Evolutionary conservation across 2,888 invertebrate species (phyloP).

Genomic region (Leptogaster cylindrica): DNA sequence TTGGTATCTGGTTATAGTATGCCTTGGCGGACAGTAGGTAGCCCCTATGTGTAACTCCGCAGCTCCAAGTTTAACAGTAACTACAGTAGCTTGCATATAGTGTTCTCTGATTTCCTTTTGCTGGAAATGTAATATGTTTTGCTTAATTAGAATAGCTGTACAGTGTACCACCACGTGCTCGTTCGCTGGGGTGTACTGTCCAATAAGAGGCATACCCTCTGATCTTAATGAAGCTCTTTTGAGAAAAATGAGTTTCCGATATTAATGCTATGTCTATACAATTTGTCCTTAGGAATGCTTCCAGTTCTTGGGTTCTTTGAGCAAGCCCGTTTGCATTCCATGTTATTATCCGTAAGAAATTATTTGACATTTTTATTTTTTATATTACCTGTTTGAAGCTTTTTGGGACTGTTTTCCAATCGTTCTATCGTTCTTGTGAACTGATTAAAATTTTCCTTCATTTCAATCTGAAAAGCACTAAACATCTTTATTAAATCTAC

Average conservation of each 20-base stretch:
- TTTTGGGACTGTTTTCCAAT: no score
- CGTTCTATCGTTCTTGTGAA: no score
- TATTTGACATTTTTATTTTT: no score
- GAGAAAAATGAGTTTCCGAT: neutral
- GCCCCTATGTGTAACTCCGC: neutral
- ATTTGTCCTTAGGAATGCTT: neutral
- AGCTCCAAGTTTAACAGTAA: neutral
- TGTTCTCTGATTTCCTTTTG: neutral
- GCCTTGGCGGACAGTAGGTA: conserved; percentile 19
- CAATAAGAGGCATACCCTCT: conserved; percentile 8
- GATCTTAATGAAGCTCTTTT: neutral
- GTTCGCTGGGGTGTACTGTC: neutral
- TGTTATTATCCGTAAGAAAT: no score
- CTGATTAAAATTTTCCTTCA: no score
- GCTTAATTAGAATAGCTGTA: conserved; percentile 15
- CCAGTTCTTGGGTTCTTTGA: conserved; percentile 1
- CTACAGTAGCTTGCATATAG: conserved; percentile 6
- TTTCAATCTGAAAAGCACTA: no score
- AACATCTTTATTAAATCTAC: no score
- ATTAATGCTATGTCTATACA: neutral
- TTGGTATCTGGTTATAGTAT: neutral
- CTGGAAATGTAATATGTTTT: conserved; percentile 9
- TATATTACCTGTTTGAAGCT: no score
- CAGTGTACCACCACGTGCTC: conserved; percentile 12
- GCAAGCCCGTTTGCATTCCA: conserved; percentile 31